phyloP scores from a whole-genome alignment of 1,140 invertebrate species.

The Campoletis sonorensis region DNA sequence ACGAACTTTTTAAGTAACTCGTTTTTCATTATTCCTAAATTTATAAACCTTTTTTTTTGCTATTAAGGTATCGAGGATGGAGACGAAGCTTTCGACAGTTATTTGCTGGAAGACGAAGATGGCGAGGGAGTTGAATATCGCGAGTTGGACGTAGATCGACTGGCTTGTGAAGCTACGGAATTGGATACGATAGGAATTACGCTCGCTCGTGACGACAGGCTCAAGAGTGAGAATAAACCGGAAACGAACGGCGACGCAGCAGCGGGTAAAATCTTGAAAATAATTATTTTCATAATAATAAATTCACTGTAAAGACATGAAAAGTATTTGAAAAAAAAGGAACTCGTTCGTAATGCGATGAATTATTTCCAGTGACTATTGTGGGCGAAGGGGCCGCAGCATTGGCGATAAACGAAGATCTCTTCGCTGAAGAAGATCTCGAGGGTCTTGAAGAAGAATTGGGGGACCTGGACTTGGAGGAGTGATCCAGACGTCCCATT shows the following conservation, averaged over 20 bases:
- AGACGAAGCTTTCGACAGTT: constrained; percentile 76
- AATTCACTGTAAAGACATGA: too few relatives aligned
- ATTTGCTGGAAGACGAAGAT: constrained; percentile 77
- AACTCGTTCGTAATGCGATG: not conserved
- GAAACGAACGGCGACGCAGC: constrained; percentile 61
- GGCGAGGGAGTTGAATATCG: constrained; percentile 81
- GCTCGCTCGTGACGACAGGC: constrained; percentile 69
- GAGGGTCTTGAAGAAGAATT: constrained; percentile 91
- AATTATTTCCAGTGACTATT: constrained; percentile 59
- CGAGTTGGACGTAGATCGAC: constrained; percentile 84
- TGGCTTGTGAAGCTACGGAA: constrained; percentile 85
- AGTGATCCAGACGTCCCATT: constrained; percentile 73
- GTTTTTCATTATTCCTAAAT: not conserved
- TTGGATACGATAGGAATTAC: constrained; percentile 78
- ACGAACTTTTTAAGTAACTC: constrained; percentile 69
- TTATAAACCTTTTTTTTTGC: not conserved
- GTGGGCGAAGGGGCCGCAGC: constrained; percentile 78
- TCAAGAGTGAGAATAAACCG: constrained; percentile 59
- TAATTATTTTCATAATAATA: not conserved
- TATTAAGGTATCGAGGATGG: constrained; percentile 72
- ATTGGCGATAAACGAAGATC: constrained; percentile 94
- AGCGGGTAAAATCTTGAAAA: constrained; percentile 47
- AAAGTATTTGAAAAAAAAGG: not conserved
- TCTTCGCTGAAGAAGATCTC: constrained; percentile 93
- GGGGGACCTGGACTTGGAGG: constrained; percentile 83